These are phyloP conservation scores for Orthochromis indermauri DNA, from an alignment of 2,113 vertebrate genomes.

Conservation along the genomic window DNA sequence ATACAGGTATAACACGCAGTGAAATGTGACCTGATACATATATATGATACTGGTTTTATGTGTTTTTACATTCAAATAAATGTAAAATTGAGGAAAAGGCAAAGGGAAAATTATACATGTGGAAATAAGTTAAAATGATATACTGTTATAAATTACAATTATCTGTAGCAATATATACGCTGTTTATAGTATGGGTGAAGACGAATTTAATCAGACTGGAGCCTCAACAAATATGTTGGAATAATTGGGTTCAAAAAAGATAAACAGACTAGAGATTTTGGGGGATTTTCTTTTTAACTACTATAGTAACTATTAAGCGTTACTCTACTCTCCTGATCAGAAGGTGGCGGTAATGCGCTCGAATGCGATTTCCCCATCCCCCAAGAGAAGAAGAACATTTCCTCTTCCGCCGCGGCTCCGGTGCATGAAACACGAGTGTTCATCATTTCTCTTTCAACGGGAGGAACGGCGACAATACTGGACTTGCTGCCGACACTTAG, in stretches of 20 bases:
- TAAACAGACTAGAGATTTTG: neutral
- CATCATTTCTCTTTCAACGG: neutral
- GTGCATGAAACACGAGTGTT: conserved; percentile 43
- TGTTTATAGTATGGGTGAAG: neutral
- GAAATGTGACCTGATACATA: neutral
- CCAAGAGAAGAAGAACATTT: neutral
- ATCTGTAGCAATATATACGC: neutral
- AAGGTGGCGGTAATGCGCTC: neutral
- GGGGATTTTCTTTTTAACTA: neutral
- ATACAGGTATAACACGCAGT: neutral
- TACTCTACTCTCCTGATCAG: neutral
- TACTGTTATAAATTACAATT: neutral
- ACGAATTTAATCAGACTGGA: neutral
- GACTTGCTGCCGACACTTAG: neutral
- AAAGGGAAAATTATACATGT: neutral
- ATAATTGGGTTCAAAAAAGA: neutral
- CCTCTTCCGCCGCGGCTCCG: conserved; percentile 34
- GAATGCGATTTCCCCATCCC: neutral
- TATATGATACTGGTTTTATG: neutral
- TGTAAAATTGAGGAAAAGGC: neutral
- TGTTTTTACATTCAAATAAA: neutral
- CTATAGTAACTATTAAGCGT: neutral
- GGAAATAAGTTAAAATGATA: neutral
- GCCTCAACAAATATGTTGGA: neutral
- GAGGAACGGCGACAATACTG: neutral